These are phyloP conservation scores for Phodopus roborovskii DNA, from an alignment of 2,113 vertebrate genomes.

Conservation along the genomic window DNA sequence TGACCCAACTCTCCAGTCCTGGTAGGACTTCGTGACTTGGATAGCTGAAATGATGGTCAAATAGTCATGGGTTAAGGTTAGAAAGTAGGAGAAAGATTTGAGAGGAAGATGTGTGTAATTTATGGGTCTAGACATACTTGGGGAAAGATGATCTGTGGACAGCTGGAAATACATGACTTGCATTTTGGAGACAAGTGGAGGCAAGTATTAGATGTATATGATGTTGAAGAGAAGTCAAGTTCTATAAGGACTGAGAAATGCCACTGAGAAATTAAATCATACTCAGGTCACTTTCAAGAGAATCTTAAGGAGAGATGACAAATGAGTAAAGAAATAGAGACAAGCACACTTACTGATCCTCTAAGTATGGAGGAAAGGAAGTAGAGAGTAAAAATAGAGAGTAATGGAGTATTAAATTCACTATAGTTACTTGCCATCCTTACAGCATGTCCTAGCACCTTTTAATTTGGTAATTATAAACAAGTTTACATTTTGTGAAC, in stretches of 20 bases:
- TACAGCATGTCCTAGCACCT: neutral
- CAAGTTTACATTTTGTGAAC: neutral
- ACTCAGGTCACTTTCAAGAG: neutral
- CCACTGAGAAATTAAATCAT: neutral
- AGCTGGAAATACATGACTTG: neutral
- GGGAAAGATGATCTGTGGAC: neutral
- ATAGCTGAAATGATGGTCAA: neutral
- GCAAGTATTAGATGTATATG: neutral
- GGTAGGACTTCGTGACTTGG: neutral
- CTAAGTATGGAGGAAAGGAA: neutral
- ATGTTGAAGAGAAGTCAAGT: neutral
- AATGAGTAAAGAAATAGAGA: constrained; percentile 14
- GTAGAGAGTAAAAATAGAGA: no score
- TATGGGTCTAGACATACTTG: neutral
- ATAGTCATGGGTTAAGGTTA: neutral
- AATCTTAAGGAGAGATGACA: neutral
- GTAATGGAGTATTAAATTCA: neutral
- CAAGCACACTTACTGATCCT: neutral
- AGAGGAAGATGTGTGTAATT: constrained; percentile 18
- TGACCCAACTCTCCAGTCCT: neutral
- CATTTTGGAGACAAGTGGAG: constrained; percentile 8
- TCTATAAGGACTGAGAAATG: constrained; percentile 17
- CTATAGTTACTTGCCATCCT: constrained; percentile 7
- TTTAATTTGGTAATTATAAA: neutral
- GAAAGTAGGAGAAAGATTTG: neutral